Conservation (phyloP, 2,888 invertebrate species). For the Dolomedes plantarius region DNA sequence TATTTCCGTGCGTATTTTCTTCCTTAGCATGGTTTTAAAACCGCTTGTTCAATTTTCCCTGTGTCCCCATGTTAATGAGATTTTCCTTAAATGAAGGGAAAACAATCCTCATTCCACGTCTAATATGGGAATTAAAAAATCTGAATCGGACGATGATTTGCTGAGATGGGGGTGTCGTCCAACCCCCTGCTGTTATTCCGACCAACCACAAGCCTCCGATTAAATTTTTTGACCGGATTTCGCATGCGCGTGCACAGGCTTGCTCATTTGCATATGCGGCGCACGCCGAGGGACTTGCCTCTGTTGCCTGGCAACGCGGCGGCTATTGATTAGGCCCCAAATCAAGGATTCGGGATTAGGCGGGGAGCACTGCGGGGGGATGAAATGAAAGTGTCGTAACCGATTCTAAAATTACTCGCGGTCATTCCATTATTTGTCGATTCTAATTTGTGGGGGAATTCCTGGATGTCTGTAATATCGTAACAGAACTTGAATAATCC, state of each 20-base stretch:
- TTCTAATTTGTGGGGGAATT: too few species aligned
- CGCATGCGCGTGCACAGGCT: slow-evolving; percentile 43
- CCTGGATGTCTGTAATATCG: too few species aligned
- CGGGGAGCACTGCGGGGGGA: not conserved
- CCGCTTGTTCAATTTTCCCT: too few species aligned
- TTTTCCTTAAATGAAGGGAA: too few species aligned
- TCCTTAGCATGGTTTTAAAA: too few species aligned
- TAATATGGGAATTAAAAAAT: slow-evolving; percentile 10
- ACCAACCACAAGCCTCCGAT: slow-evolving; percentile 46
- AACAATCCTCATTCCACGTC: too few species aligned
- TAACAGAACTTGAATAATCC: too few species aligned
- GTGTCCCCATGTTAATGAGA: too few species aligned
- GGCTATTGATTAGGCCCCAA: slow-evolving; percentile 49
- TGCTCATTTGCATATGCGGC: slow-evolving; percentile 49
- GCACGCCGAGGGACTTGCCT: slow-evolving; percentile 33
- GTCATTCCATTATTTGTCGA: too few species aligned
- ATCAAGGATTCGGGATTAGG: slow-evolving; percentile 31
- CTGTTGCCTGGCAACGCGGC: slow-evolving; percentile 43
- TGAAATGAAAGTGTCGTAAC: not conserved
- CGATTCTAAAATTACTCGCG: too few species aligned
- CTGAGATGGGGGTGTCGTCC: slow-evolving; percentile 35
- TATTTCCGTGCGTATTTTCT: too few species aligned
- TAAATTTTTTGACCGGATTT: slow-evolving; percentile 39
- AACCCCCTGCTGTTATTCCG: slow-evolving; percentile 22
- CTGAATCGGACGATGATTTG: slow-evolving; percentile 43